phyloP scores from a whole-genome alignment of 2,888 invertebrate genomes.

The Eupithecia insigniata region DNA sequence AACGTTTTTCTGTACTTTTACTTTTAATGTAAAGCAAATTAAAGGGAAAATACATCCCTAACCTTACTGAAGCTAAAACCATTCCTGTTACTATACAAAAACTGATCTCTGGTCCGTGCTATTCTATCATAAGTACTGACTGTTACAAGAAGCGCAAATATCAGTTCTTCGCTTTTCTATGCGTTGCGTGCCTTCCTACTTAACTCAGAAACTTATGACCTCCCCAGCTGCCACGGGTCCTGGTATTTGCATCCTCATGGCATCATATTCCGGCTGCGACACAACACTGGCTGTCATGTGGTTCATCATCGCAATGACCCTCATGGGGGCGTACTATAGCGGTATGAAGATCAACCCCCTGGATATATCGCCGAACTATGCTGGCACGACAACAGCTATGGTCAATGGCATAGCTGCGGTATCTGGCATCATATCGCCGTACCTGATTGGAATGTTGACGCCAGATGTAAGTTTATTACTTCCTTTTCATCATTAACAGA shows the following conservation, averaged over 20 bases:
- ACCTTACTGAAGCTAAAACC: too few relatives aligned
- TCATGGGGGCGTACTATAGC: slow-evolving; percentile 89
- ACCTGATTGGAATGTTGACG: slow-evolving; percentile 85
- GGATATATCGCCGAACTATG: slow-evolving; percentile 86
- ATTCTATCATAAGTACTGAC: neutral
- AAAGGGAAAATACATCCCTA: too few relatives aligned
- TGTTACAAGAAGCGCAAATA: neutral
- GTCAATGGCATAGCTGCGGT: slow-evolving; percentile 87
- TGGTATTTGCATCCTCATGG: slow-evolving; percentile 85
- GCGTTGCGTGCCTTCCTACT: neutral
- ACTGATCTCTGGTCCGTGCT: neutral
- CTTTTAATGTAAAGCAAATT: too few relatives aligned
- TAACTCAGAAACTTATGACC: neutral
- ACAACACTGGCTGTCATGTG: slow-evolving; percentile 81
- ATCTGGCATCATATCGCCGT: slow-evolving; percentile 86
- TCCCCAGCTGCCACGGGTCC: slow-evolving; percentile 86
- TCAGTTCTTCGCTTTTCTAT: neutral
- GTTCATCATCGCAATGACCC: slow-evolving; percentile 86
- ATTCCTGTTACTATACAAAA: neutral
- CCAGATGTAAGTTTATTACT: slow-evolving; percentile 78
- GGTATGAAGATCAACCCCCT: slow-evolving; percentile 87
- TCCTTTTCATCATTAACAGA: too few relatives aligned
- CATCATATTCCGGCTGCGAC: slow-evolving; percentile 86
- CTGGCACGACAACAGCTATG: slow-evolving; percentile 86
- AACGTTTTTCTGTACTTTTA: too few relatives aligned